Evolutionary conservation across 2,797 vertebrate species (phyloP), one percentile per base, ranked within the genome.

Genomic region (Molossus molossus): DNA sequence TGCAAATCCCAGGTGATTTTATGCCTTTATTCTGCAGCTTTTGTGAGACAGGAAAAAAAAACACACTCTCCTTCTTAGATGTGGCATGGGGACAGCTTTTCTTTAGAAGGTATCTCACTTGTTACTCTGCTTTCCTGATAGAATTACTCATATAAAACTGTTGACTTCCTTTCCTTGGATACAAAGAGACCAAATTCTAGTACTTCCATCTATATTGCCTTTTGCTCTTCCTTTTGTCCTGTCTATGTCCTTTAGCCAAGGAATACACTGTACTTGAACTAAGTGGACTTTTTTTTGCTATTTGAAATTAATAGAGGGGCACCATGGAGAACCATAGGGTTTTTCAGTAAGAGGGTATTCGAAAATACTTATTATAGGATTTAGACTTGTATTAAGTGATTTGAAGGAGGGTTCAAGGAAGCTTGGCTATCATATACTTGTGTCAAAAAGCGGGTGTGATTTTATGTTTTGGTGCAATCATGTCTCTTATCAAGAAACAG

Each of bases 1-100:
- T 84, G 67, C 37, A 86, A 94, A 91, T 85, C 25, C 17, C 33
- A 80, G 40, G 21, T 55, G 15, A 4, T 94, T 91, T 85, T 65
- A 5, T 91, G 7, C 45, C 9, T 94, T 85, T 65, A 55, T 81
- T 93, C 33, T 62, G 5, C 14, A 93, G 14, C 23, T 73, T 90
- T 79, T 45, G 18, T 37, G 53, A 77, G 70, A 83, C n/a, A 75
- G 21, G 10, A 57, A 45, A 80, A 23, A 18, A 18, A 72, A 25
- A 33, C 15, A 6, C 11, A 27, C 1, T 8, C 13, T 83, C 6
- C 29, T 92, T 77, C 40, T 65, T 53, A 80, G 37, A n/a, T 64
- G 18, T 10, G 13, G 3, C 37, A 1, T 45, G 3, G 25, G 9
- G 27, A 48, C 9, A 64, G 55, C 2, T 14, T 7, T 21, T 88